phyloP scores from a whole-genome alignment of 2,888 invertebrate genomes.

The Diachrysia chrysitis region DNA sequence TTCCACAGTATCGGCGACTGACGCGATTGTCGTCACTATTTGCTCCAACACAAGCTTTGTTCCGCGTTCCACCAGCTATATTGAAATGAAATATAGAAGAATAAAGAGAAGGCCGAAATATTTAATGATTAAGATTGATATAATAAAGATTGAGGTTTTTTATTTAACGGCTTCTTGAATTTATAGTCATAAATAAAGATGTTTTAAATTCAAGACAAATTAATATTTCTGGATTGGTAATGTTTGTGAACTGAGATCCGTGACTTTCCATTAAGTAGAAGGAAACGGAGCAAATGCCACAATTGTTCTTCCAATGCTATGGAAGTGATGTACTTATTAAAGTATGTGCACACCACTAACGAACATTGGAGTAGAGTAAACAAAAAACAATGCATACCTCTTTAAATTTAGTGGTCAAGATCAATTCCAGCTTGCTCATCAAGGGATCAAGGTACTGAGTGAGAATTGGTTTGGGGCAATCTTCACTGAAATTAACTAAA shows the following conservation, averaged over 20 bases:
- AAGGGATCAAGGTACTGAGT: constrained; percentile 97
- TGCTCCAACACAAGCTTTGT: constrained; percentile 99
- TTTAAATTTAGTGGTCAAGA: constrained; percentile 97
- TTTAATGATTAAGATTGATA: too few species aligned
- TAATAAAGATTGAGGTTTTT: too few species aligned
- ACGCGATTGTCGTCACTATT: constrained; percentile 99
- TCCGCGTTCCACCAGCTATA: constrained; percentile 95
- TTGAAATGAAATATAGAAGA: not conserved
- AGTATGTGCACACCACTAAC: constrained; percentile 80
- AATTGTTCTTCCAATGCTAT: constrained; percentile 86
- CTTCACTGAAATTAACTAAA: constrained; percentile 99
- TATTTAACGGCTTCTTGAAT: too few species aligned
- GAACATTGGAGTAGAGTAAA: constrained; percentile 79
- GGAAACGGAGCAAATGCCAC: constrained; percentile 84
- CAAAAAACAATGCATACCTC: constrained; percentile 88
- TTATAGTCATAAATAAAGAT: too few species aligned
- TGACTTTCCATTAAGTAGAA: constrained; percentile 72
- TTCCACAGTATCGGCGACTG: constrained; percentile 99
- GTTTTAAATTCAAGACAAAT: not conserved
- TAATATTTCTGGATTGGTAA: constrained; percentile 7
- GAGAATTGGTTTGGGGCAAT: constrained; percentile 98
- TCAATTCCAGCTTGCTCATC: constrained; percentile 96
- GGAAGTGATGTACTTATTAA: constrained; percentile 79
- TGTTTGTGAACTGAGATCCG: constrained; percentile 87
- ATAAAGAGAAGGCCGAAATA: not conserved